These are phyloP conservation scores for Heliconius congener DNA, from an alignment of 1,140 invertebrate genomes.

Conservation along the genomic window DNA sequence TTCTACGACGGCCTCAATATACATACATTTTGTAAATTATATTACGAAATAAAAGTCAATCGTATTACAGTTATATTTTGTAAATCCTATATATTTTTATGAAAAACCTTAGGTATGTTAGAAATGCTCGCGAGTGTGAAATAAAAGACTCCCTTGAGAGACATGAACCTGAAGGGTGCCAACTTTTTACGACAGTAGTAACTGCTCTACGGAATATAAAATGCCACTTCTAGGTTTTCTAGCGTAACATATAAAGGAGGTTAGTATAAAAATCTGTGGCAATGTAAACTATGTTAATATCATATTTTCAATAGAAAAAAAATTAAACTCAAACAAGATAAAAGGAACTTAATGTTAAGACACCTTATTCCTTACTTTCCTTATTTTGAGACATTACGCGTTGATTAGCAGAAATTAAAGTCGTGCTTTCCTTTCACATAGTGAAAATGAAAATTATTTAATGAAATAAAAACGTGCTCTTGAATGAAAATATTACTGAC, in stretches of 20 bases:
- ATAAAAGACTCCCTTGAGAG: not conserved
- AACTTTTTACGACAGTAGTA: not conserved
- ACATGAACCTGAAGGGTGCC: not conserved
- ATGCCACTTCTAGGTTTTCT: not conserved
- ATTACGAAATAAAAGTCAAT: too few relatives aligned
- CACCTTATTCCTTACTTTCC: not conserved
- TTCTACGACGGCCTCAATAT: too few relatives aligned
- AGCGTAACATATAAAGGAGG: not conserved
- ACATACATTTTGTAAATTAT: too few relatives aligned
- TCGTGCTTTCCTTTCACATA: too few relatives aligned
- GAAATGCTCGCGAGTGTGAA: not conserved
- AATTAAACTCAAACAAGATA: too few relatives aligned
- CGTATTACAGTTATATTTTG: not conserved
- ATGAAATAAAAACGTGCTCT: too few relatives aligned
- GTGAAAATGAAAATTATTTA: too few relatives aligned
- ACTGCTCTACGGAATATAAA: slow-evolving; percentile 2
- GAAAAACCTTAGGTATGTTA: not conserved
- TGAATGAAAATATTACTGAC: too few relatives aligned
- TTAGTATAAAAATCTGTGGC: not conserved
- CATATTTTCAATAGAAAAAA: too few relatives aligned
- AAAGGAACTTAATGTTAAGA: too few relatives aligned
- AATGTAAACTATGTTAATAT: not conserved
- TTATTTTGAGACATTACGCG: not conserved
- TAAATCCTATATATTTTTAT: not conserved
- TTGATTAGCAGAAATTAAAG: too few relatives aligned